These are phyloP conservation scores for Lepilemur ruficaudatus DNA, from an alignment of 2,797 vertebrate genomes.

Conservation along the genomic window DNA sequence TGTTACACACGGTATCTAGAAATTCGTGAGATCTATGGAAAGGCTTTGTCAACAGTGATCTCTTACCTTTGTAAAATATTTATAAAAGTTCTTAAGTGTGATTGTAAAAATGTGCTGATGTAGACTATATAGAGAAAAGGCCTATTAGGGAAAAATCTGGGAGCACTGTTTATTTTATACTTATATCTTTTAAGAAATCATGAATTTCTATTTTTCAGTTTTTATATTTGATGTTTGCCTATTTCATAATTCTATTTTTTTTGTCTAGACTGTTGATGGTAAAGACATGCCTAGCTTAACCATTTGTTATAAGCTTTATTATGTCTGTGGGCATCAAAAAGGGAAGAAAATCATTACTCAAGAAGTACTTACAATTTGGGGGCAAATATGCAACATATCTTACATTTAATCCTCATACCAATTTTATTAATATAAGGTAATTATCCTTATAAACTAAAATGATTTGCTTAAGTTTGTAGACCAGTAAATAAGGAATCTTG, in stretches of 20 bases:
- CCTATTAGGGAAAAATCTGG: neutral
- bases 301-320: neutral
- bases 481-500: neutral
- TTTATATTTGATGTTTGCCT: neutral
- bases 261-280: neutral
- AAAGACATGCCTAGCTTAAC: neutral
- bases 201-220: neutral
- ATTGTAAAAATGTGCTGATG: neutral
- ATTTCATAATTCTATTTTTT: neutral
- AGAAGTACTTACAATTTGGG: neutral
- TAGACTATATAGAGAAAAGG: neutral
- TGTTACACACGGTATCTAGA: neutral
- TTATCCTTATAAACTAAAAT: neutral
- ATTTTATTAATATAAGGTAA: neutral
- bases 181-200: neutral
- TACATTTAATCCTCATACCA: neutral
- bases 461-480: neutral
- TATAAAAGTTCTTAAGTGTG: neutral
- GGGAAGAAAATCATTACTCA: neutral
- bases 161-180: neutral
- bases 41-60: neutral
- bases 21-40: neutral
- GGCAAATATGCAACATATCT: neutral
- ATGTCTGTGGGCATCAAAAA: neutral
- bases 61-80: neutral